Conservation (phyloP, 2,113 vertebrate species). For the Thalassoma bifasciatum region DNA sequence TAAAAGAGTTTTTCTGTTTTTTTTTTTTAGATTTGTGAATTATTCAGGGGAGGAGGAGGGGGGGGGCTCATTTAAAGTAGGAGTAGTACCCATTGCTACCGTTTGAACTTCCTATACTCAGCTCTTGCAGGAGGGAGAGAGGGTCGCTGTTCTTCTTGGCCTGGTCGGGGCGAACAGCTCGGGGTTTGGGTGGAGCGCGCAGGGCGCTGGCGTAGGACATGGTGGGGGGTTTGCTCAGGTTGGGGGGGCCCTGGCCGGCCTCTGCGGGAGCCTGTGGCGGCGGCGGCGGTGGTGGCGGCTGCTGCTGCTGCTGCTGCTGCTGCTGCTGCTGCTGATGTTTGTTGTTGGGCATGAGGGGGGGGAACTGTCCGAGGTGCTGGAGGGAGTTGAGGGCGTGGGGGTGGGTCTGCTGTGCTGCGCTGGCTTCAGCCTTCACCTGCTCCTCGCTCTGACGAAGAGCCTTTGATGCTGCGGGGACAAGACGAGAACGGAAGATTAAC, state of each 20-base stretch:
- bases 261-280: conserved; percentile 86
- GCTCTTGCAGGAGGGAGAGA: conserved; percentile 97
- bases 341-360: conserved; percentile 94
- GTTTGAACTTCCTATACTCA: conserved; percentile 97
- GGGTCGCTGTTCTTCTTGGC: conserved; percentile 98
- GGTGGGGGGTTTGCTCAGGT: conserved; percentile 89
- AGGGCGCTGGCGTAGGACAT: conserved; percentile 99
- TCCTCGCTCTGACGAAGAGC: conserved; percentile 88
- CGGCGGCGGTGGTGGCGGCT: conserved; percentile 54
- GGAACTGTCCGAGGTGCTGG: conserved; percentile 97
- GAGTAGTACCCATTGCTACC: conserved; percentile 99
- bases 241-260: conserved; percentile 75
- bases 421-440: conserved; percentile 86
- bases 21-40: conserved; percentile 64
- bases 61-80: conserved; percentile 95
- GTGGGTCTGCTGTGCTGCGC: conserved; percentile 81
- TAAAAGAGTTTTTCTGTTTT: conserved; percentile 79
- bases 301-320: background rate
- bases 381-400: conserved; percentile 89
- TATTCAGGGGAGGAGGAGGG: conserved; percentile 36
- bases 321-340: conserved; percentile 57
- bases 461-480: conserved; percentile 86
- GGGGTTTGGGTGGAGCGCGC: conserved; percentile 94
- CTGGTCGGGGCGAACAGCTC: conserved; percentile 93
- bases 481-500: no score